Evolutionary conservation across 1,140 invertebrate genomes (phyloP).

Genomic region (Mercenaria mercenaria): DNA sequence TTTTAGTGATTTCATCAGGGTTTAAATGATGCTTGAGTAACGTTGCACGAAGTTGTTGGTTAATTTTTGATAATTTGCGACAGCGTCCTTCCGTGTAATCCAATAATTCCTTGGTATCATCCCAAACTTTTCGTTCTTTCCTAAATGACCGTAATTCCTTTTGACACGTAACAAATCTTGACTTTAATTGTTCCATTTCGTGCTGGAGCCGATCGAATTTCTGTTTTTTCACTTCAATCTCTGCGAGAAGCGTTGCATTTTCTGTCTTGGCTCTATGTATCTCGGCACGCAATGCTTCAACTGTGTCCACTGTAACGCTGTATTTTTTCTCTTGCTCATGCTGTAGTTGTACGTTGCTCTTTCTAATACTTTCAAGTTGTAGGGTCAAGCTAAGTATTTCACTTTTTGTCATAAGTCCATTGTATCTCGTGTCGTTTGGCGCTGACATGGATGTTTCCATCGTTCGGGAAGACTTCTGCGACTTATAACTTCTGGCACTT

Average conservation of each 20-base stretch:
- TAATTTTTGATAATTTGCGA: conserved; percentile 21
- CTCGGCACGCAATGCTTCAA: neutral
- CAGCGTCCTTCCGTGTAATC: neutral
- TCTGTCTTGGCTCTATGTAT: neutral
- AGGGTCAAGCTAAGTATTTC: neutral
- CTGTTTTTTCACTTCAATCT: neutral
- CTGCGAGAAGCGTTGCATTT: conserved; percentile 20
- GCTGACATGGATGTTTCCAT: neutral
- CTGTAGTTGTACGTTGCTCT: neutral
- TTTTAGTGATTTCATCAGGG: neutral
- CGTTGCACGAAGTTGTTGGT: neutral
- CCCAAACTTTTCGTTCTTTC: neutral
- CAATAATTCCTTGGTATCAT: neutral
- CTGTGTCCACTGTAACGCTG: neutral
- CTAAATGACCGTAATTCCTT: conserved; percentile 7
- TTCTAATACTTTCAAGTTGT: neutral
- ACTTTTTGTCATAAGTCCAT: neutral
- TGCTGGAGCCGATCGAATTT: conserved; percentile 13
- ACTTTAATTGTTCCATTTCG: conserved; percentile 15
- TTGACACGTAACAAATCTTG: conserved; percentile 10
- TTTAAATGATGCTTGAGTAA: neutral
- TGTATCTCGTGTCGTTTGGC: neutral
- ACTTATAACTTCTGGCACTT: neutral
- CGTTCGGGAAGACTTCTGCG: too few relatives aligned
- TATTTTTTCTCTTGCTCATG: conserved; percentile 26